phyloP scores from a whole-genome alignment of 2,888 invertebrate genomes.

The Diaphora mendica region DNA sequence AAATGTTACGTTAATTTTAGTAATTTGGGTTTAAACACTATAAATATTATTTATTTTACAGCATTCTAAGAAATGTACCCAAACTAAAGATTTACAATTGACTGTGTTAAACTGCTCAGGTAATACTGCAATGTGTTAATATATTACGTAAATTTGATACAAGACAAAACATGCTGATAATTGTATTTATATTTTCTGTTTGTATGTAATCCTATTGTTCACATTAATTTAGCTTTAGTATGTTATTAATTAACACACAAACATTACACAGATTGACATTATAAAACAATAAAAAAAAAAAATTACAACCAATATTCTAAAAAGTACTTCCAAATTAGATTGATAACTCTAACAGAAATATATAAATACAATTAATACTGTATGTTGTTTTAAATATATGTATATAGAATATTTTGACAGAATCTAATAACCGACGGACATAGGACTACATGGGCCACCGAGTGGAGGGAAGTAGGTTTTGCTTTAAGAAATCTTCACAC shows the following conservation, averaged over 20 bases:
- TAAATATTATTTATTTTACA: not conserved
- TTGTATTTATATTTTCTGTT: not conserved
- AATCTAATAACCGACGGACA: not conserved
- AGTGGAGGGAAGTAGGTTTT: no score
- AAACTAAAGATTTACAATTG: not conserved
- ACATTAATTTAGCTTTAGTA: not conserved
- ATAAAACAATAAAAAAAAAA: not conserved
- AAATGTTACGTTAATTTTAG: not conserved
- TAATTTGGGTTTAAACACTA: not conserved
- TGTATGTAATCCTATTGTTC: not conserved
- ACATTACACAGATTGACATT: not conserved
- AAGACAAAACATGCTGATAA: not conserved
- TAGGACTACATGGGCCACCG: no score
- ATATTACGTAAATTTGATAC: not conserved
- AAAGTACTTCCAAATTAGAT: not conserved
- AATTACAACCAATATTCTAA: not conserved
- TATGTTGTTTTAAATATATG: not conserved
- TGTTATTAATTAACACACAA: not conserved
- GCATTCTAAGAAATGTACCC: not conserved
- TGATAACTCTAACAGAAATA: not conserved
- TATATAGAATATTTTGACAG: not conserved
- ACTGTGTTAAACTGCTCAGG: not conserved
- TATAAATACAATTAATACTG: not conserved
- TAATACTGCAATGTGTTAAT: not conserved
- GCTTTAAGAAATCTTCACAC: no score